Base-by-base conservation (phyloP, 1,140 invertebrate species). In the Hyposmocoma kahamanoa region DNA sequence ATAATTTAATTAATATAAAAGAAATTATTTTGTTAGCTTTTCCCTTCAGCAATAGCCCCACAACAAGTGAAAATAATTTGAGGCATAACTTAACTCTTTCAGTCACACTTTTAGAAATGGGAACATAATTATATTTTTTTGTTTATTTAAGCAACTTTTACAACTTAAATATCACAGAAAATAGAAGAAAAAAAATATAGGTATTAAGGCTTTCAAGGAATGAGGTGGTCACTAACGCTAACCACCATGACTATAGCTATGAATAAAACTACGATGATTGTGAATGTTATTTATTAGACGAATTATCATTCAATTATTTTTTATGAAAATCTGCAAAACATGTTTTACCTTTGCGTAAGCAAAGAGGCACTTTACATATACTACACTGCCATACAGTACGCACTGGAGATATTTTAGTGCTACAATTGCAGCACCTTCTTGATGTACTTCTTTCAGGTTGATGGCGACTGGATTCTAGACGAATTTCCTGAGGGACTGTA, bases 381-480 rank as follows among this genome's bases (percentile, higher is more conserved):
- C 17, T 38, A 15, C 34, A 38, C 34, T 38, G 34, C 34, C 17
- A 38, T 41, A 48, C 11, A 41, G 45, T 48, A 42, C 45, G 45
- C 21, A 52, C 54, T 32, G 45, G 34, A 38, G 13, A 38, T 32
- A 21, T 49, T 42, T 45, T 57, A 34, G 45, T 57, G 21, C 54
- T 57, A 34, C 50, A 49, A 24, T 49, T 47, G 45, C 18, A 28
- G 45, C 48, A 48, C 48, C 49, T 48, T 36, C 54, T 51, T 15
- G 55, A 57, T 21, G 54, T 45, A 24, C 15, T 39, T 51, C 46
- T 42, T 11, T 48, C 54, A 17, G 54, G 45, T 39, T 56, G 49
- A 52, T 56, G 54, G 15, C 22, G 21, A 48, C 11, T 52, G 42
- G 6, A 30, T 45, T 51, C 49, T 4, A 56, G 42, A 22, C 54